Evolutionary conservation across 2,113 vertebrate genomes (phyloP).

Genomic region (Epinephelus cyanopodus): DNA sequence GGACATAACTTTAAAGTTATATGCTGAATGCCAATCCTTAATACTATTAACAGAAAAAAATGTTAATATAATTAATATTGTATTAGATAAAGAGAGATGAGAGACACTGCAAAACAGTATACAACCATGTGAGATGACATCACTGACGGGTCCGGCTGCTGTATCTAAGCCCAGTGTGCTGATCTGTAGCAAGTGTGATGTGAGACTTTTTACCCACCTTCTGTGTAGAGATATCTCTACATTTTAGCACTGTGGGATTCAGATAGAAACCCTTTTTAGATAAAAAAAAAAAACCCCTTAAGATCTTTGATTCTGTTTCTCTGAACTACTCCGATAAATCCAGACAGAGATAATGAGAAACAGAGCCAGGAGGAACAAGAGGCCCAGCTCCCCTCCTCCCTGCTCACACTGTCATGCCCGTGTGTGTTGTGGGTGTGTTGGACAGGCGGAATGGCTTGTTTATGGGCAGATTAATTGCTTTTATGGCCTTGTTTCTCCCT

Average conservation of each 20-base stretch:
- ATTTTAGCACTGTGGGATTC: conserved; percentile 40
- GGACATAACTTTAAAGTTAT: neutral
- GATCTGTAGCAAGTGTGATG: conserved; percentile 28
- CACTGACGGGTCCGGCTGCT: neutral
- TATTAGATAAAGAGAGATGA: neutral
- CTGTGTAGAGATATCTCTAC: conserved; percentile 23
- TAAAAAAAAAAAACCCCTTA: conserved; percentile 28
- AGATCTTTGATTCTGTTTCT: conserved; percentile 45
- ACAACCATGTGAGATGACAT: conserved; percentile 27
- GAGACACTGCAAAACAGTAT: neutral
- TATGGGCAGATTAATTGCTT: conserved; percentile 82
- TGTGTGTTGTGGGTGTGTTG: conserved; percentile 66
- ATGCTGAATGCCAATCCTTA: neutral
- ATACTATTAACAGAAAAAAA: neutral
- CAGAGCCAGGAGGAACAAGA: conserved; percentile 48
- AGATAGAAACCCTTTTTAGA: conserved; percentile 58
- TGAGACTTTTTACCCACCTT: conserved; percentile 35
- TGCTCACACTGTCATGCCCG: conserved; percentile 54
- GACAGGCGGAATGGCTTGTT: conserved; percentile 79
- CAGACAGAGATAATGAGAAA: conserved; percentile 68
- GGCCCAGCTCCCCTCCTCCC: conserved; percentile 24
- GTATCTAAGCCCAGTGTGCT: conserved; percentile 16
- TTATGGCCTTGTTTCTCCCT: conserved; percentile 79
- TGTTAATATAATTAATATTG: neutral
- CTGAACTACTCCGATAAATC: conserved; percentile 8